These are phyloP conservation scores for Synergus japonicus DNA, from an alignment of 2,888 invertebrate species.

Conservation along the genomic window DNA sequence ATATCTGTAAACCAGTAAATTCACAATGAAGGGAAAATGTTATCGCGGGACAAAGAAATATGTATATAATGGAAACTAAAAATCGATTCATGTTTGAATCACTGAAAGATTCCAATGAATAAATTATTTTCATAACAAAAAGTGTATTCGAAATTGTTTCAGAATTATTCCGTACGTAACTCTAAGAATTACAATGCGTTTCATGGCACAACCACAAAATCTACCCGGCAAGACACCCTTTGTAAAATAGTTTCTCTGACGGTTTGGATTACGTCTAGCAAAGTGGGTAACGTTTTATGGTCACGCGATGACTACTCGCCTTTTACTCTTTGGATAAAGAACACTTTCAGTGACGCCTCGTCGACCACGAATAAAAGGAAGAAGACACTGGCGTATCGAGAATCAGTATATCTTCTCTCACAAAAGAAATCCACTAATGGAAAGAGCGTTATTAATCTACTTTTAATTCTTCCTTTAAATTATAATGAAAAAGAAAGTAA, in stretches of 20 bases:
- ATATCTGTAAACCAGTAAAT: neutral
- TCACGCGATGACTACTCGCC: constrained; percentile 71
- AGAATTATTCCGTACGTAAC: constrained; percentile 36
- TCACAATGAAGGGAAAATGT: no score
- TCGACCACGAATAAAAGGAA: neutral
- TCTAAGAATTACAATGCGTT: neutral
- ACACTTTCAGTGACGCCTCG: constrained; percentile 25
- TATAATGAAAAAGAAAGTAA: neutral
- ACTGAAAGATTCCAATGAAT: no score
- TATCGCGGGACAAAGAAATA: neutral
- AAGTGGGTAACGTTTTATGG: constrained; percentile 70
- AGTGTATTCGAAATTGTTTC: constrained; percentile 50
- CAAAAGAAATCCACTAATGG: neutral
- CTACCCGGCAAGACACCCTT: constrained; percentile 49
- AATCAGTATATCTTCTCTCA: neutral
- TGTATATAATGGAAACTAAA: no score
- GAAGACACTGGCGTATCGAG: neutral
- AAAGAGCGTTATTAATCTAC: neutral
- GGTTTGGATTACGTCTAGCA: constrained; percentile 59
- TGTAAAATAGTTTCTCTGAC: constrained; percentile 63
- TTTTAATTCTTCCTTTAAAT: neutral
- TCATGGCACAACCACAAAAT: neutral
- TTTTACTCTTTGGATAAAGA: constrained; percentile 60
- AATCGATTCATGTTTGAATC: no score
- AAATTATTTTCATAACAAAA: constrained; percentile 10